These are phyloP conservation scores for Hecatera dysodea DNA, from an alignment of 2,888 invertebrate genomes.

Conservation along the genomic window DNA sequence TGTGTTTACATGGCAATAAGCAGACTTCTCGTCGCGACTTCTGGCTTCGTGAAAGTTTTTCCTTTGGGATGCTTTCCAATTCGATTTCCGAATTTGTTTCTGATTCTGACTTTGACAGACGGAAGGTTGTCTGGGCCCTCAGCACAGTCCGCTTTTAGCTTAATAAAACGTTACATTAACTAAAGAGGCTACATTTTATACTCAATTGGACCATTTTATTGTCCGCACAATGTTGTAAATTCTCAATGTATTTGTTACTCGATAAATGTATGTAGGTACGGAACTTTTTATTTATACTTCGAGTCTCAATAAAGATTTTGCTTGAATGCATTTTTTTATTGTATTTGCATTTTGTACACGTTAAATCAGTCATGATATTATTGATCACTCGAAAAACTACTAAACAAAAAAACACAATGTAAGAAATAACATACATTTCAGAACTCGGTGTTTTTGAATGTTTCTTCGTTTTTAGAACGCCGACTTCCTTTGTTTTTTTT, in stretches of 20 bases:
- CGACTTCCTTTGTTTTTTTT: no score
- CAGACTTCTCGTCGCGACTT: not conserved
- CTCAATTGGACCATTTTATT: slow-evolving; percentile 48
- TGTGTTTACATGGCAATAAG: slow-evolving; percentile 8
- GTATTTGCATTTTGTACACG: slow-evolving; percentile 6
- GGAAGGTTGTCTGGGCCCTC: slow-evolving; percentile 35
- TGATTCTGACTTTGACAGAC: slow-evolving; percentile 44
- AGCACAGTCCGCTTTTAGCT: slow-evolving; percentile 41
- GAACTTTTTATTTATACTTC: slow-evolving; percentile 30
- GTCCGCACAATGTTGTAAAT: slow-evolving; percentile 48
- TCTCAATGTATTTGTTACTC: slow-evolving; percentile 51
- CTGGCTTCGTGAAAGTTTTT: slow-evolving; percentile 16
- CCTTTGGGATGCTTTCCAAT: slow-evolving; percentile 15
- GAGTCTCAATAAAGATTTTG: slow-evolving; percentile 1
- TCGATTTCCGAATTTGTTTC: slow-evolving; percentile 27
- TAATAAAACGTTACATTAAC: slow-evolving; percentile 54
- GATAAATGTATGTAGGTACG: slow-evolving; percentile 38
- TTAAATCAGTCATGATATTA: slow-evolving; percentile 6
- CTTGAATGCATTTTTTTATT: slow-evolving; percentile 9
- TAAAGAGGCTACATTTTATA: slow-evolving; percentile 58
- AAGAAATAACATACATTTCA: no score
- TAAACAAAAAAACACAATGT: no score
- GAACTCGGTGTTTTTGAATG: no score
- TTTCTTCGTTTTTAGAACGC: no score
- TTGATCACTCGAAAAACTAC: not conserved